A percentile compares a stretch with the other conserved stretches of the same genome.
Evolutionary conservation across 2,888 invertebrate genomes (phyloP).

Genomic region (Clepsis dumicolana): DNA sequence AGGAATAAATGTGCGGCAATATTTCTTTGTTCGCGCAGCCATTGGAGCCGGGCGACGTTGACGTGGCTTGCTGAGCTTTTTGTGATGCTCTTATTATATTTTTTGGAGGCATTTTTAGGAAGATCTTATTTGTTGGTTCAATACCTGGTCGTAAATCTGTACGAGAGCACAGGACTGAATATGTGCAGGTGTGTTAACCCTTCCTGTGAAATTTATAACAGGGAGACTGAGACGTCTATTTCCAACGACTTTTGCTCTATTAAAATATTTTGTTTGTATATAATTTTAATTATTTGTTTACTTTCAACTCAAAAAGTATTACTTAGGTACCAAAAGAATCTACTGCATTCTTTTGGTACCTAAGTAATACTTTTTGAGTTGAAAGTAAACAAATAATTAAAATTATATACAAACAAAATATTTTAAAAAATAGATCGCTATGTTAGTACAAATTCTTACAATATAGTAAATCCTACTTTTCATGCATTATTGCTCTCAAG

Average conservation of each 20-base stretch:
- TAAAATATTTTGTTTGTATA: neutral
- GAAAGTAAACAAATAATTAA: neutral
- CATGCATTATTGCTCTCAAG: conserved; percentile 2
- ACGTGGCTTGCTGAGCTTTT: conserved; percentile 79
- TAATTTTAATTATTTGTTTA: neutral
- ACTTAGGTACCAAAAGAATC: too few species aligned
- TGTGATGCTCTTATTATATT: conserved; percentile 82
- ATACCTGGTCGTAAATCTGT: conserved; percentile 82
- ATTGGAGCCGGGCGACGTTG: conserved; percentile 80
- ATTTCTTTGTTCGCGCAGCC: conserved; percentile 82
- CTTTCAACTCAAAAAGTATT: neutral
- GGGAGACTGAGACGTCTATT: conserved; percentile 19
- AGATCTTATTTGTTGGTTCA: conserved; percentile 83
- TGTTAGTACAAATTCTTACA: neutral
- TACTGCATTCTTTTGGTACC: too few species aligned
- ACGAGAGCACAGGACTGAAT: conserved; percentile 68
- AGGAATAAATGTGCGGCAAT: conserved; percentile 76
- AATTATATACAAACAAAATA: neutral
- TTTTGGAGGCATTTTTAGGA: conserved; percentile 80
- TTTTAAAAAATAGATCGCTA: too few species aligned
- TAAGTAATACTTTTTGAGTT: too few species aligned
- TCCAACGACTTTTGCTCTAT: conserved; percentile 11
- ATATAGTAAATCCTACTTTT: neutral
- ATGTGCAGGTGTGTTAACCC: conserved; percentile 82
- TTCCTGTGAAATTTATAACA: conserved; percentile 56